These are phyloP conservation scores for Meleagris gallopavo DNA, from an alignment of 2,113 vertebrate species.

Conservation along the genomic window DNA sequence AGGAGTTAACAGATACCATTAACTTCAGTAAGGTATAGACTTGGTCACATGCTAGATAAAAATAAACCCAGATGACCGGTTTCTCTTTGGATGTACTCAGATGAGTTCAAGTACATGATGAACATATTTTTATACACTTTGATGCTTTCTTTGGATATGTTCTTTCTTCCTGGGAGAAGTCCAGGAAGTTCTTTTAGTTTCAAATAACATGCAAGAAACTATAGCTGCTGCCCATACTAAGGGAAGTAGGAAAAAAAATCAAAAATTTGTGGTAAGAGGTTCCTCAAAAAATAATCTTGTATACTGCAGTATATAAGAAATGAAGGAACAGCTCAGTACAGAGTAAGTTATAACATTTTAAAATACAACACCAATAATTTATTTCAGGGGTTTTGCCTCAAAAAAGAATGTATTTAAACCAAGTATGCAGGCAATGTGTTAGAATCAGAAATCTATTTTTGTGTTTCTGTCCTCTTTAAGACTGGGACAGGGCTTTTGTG, in stretches of 20 bases:
- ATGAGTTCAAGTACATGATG: not conserved
- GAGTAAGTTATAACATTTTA: not conserved
- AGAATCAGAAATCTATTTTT: not conserved
- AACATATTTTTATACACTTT: not conserved
- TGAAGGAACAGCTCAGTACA: not conserved
- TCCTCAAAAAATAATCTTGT: not conserved
- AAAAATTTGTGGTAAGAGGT: not conserved
- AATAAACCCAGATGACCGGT: not conserved
- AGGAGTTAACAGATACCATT: not conserved
- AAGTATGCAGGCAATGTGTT: not conserved
- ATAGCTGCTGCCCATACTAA: not conserved
- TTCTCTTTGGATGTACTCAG: not conserved
- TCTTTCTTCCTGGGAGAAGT: constrained; percentile 4
- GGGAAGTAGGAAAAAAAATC: not conserved
- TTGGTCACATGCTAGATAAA: not conserved
- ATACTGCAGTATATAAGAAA: not conserved
- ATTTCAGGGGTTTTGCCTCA: not conserved
- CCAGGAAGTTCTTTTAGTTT: constrained; percentile 1
- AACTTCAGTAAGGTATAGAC: not conserved
- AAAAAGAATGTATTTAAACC: not conserved
- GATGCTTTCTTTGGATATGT: constrained; percentile 1
- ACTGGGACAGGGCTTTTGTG: not conserved
- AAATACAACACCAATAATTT: not conserved
- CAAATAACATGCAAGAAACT: not conserved
- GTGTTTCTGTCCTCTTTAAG: not conserved